phyloP scores from a whole-genome alignment of 2,797 vertebrate species.

The Podargus strigoides region DNA sequence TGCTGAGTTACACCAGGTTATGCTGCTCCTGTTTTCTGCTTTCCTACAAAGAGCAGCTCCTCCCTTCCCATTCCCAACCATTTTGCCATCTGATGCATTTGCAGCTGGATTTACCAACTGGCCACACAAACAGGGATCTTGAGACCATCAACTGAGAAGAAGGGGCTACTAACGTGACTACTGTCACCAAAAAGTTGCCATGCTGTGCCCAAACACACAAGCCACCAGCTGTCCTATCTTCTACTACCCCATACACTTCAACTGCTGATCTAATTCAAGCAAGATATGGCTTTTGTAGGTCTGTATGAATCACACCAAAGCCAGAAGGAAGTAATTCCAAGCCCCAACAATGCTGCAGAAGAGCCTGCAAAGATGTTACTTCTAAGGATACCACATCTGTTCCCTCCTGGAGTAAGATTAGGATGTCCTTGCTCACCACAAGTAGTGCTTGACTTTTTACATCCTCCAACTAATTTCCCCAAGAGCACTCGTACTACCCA shows the following conservation, averaged over 20 bases:
- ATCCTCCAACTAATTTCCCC: not conserved
- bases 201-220: not conserved
- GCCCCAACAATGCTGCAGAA: not conserved
- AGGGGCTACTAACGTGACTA: not conserved
- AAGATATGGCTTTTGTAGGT: fast-evolving
- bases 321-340: not conserved
- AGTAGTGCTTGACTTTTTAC: not conserved
- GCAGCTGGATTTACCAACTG: not conserved
- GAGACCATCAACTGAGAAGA: not conserved
- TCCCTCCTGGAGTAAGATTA: not conserved
- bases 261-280: not conserved
- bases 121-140: not conserved
- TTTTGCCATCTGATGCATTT: fast-evolving
- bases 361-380: fast-evolving
- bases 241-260: not conserved
- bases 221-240: too few species aligned
- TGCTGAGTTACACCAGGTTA: fast-evolving
- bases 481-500: not conserved
- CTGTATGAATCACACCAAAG: not conserved
- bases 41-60: not conserved
- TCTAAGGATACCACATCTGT: not conserved
- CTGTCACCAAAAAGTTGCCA: not conserved
- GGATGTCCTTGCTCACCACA: not conserved
- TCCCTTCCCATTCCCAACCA: not conserved
- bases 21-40: not conserved